Evolutionary conservation across 2,888 invertebrate genomes (phyloP), one percentile per base, ranked within the genome.

Genomic region (Perizoma flavofasciatum): DNA sequence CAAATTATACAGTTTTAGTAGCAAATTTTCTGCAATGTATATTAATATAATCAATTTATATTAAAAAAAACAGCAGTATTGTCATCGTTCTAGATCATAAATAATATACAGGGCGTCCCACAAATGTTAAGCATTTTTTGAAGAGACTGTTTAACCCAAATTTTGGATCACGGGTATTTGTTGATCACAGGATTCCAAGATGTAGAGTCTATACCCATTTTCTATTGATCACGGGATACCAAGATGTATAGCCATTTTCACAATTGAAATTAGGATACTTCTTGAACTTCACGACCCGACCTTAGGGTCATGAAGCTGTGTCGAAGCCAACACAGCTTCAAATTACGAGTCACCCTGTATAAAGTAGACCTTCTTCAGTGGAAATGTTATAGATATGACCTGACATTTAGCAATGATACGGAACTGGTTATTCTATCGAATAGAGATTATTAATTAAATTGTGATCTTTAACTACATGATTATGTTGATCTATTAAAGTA

Each of bases 321-420:
- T n/a, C n/a, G n/a, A 22, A 3, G 22, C 22, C 37, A 37, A 37
- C 37, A 37, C 22, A 33, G n/a, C 4, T 32, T 11, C 10, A 7
- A 37, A 49, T 8, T 50, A 34, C 32, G 2, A 32, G 32, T 9
- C 49, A 55, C 55, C 49, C 22, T 55, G 44, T 55, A 39, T 32
- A 4, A 43, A 47, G 39, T 37, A 6, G 37, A 37, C 40, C 39
- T 52, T 11, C 9, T 40, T 34, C 37, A 39, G 22, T 22, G 3
- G 3, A 56, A 50, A 54, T 56, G 53, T 54, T 54, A 61, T 59
- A 52, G 56, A 51, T 57, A 55, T 57, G 62, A 65, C 59, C 62
- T 59, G 65, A 40, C 65, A 62, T 61, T 65, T 59, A 34, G 51
- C 61, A 65, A 62, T 55, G 62, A 52, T 51, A 60, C 32, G 54